These are phyloP conservation scores for Penaeus chinensis DNA, from an alignment of 1,140 invertebrate species.

Conservation along the genomic window DNA sequence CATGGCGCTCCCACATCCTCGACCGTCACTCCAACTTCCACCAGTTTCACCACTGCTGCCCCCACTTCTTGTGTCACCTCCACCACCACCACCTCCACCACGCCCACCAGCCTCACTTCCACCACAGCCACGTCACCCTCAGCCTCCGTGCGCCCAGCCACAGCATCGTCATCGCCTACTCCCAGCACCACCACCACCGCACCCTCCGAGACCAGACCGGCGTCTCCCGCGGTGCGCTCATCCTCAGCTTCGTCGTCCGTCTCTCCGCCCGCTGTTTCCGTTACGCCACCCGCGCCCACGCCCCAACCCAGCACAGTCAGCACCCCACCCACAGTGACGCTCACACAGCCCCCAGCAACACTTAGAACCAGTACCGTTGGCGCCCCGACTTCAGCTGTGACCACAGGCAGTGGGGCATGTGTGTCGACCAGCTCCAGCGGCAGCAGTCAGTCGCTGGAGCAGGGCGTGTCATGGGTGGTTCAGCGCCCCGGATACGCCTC, in stretches of 20 bases:
- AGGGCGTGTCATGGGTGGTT: not conserved
- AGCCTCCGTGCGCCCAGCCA: not conserved
- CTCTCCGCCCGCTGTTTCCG: slow-evolving; percentile 15
- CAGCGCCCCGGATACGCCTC: slow-evolving; percentile 61
- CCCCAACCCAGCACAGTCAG: not conserved
- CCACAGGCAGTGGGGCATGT: not conserved
- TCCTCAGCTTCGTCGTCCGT: not conserved
- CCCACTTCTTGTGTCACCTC: not conserved
- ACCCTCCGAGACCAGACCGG: not conserved
- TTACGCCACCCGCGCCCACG: slow-evolving; percentile 21
- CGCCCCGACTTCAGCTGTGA: no score
- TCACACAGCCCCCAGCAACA: slow-evolving; percentile 24
- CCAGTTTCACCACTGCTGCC: not conserved
- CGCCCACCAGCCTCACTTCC: not conserved
- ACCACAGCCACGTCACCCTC: not conserved
- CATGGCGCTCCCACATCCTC: not conserved
- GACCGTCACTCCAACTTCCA: not conserved
- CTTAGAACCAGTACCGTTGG: not conserved
- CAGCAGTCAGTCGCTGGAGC: not conserved
- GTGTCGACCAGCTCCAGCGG: not conserved
- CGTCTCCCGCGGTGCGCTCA: not conserved
- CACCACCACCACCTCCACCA: not conserved
- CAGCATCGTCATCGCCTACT: not conserved
- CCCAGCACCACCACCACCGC: not conserved
- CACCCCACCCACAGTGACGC: not conserved